Evolutionary conservation across 2,113 vertebrate genomes (phyloP).

Genomic region (Psittacula cyanocephala): DNA sequence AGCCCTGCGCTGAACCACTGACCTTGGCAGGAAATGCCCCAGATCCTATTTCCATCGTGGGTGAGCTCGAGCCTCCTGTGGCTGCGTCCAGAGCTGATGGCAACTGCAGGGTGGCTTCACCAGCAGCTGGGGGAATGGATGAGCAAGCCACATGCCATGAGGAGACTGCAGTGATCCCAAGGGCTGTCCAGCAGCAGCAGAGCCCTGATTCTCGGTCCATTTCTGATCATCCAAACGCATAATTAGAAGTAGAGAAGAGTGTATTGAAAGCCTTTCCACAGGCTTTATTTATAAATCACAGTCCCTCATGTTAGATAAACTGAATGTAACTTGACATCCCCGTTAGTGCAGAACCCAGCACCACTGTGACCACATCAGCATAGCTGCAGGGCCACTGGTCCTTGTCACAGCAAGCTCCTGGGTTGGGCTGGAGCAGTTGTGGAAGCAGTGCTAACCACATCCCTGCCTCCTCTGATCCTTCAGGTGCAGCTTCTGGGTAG

Average conservation of each 20-base stretch:
- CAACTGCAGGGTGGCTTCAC: neutral
- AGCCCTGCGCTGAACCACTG: neutral
- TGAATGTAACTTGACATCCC: neutral
- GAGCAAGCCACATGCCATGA: fast-evolving
- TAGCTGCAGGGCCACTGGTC: neutral
- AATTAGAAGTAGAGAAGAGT: neutral
- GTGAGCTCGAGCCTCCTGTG: neutral
- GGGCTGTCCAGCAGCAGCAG: neutral
- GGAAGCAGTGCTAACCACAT: neutral
- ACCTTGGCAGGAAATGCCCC: fast-evolving
- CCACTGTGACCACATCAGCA: neutral
- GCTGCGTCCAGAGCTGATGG: neutral
- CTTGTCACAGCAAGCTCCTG: neutral
- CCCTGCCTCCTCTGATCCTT: neutral
- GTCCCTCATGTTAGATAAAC: neutral
- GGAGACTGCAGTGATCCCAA: fast-evolving
- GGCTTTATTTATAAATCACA: neutral
- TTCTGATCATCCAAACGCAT: neutral
- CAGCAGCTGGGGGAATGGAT: fast-evolving
- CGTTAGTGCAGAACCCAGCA: neutral
- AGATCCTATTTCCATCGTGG: neutral
- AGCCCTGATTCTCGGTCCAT: neutral
- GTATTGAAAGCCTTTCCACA: neutral
- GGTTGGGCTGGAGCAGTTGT: neutral
- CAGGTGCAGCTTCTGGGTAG: neutral